A percentile compares a stretch with the other conserved stretches of the same genome.
phyloP scores from a whole-genome alignment of 1,140 invertebrate species.

The Heliconius nattereri region DNA sequence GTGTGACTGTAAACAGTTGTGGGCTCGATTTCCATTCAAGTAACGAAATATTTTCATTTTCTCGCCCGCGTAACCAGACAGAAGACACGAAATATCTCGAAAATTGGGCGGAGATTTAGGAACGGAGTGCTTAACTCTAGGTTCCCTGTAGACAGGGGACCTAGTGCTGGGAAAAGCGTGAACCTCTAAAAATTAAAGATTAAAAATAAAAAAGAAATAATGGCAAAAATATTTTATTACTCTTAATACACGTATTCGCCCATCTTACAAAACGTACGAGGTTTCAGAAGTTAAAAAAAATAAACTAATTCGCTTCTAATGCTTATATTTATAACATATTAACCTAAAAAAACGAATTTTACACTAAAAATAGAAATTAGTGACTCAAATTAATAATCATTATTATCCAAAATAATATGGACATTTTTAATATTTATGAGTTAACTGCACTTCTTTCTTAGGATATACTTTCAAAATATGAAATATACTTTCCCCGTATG shows the following conservation, averaged over 20 bases:
- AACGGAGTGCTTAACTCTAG: too few species aligned
- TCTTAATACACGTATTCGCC: conserved; percentile 12
- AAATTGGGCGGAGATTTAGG: too few species aligned
- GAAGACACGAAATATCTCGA: too few species aligned
- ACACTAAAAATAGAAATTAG: neutral
- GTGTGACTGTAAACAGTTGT: too few species aligned
- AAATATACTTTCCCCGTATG: too few species aligned
- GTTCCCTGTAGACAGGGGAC: too few species aligned
- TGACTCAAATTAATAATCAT: neutral
- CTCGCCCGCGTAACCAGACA: too few species aligned
- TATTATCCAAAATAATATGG: too few species aligned
- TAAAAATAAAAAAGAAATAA: neutral
- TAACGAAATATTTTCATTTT: too few species aligned
- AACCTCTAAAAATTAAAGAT: neutral
- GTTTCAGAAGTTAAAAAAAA: neutral
- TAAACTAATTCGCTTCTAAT: neutral
- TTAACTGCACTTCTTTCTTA: too few species aligned
- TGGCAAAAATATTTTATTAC: conserved; percentile 14
- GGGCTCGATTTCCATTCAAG: too few species aligned
- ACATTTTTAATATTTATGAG: neutral
- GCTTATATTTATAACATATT: conserved; percentile 9
- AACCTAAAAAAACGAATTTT: neutral
- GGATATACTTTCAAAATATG: too few species aligned
- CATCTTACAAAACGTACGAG: neutral
- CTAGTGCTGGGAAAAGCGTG: neutral